Evolutionary conservation across 1,140 invertebrate genomes (phyloP).

Genomic region (Orchesella cincta): DNA sequence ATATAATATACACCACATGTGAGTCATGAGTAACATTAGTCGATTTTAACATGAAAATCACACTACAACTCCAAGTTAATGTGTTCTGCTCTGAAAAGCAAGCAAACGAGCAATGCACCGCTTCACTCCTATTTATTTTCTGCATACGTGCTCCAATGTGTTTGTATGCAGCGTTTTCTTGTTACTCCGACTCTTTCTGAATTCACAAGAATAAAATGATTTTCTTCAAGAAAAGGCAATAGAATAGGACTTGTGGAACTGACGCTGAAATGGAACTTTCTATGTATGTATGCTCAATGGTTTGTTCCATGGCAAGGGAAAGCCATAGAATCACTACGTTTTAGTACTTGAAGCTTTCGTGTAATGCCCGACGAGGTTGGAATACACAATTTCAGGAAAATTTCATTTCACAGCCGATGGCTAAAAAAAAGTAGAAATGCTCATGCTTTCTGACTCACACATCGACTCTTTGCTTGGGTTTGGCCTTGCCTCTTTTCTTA

Average conservation of each 20-base stretch:
- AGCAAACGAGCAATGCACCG: neutral
- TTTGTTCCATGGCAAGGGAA: neutral
- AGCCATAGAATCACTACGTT: neutral
- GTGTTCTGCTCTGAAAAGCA: slow-evolving; percentile 4
- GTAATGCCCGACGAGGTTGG: neutral
- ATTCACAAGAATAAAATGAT: neutral
- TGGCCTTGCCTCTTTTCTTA: neutral
- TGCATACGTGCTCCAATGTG: neutral
- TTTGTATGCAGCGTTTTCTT: slow-evolving; percentile 1
- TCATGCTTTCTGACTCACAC: neutral
- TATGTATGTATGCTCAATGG: neutral
- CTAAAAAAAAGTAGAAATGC: neutral
- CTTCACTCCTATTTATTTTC: neutral
- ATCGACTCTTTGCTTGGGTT: neutral
- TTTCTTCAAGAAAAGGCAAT: neutral
- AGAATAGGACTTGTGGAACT: neutral
- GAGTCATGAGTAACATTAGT: too few species aligned
- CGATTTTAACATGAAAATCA: too few species aligned
- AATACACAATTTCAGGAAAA: slow-evolving; percentile 10
- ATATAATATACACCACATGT: too few species aligned
- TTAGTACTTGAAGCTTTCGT: neutral
- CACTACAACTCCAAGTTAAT: too few species aligned
- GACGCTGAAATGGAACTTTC: neutral
- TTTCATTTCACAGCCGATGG: slow-evolving; percentile 19
- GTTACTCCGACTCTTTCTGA: neutral